Percentiles rank a stretch among this genome's conserved stretches.
phyloP scores from a whole-genome alignment of 2,113 vertebrate genomes.

The Bos indicus region DNA sequence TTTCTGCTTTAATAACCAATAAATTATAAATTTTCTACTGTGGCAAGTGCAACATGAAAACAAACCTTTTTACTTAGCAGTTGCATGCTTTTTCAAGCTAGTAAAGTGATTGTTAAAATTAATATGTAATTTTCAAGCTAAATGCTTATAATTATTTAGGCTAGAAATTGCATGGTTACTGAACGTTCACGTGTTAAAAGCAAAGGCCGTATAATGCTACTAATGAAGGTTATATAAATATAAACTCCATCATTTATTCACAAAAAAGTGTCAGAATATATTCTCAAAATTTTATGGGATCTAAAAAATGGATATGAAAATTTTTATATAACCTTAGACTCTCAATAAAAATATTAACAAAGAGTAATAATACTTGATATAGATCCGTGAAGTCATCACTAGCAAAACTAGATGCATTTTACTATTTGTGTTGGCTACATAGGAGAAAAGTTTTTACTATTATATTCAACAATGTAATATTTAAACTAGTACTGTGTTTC shows the following conservation, averaged over 20 bases:
- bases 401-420: neutral
- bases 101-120: conserved; percentile 53
- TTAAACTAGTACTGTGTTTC: neutral
- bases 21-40: conserved; percentile 64
- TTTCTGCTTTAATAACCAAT: conserved; percentile 68
- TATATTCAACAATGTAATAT: neutral
- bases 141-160: conserved; percentile 55
- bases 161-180: conserved; percentile 48
- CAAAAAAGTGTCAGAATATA: neutral
- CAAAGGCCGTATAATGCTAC: conserved; percentile 59
- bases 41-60: conserved; percentile 65
- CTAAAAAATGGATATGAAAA: neutral
- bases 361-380: neutral
- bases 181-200: conserved; percentile 47
- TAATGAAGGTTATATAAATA: conserved; percentile 1
- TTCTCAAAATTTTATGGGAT: neutral
- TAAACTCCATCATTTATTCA: conserved; percentile 47
- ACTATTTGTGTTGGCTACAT: neutral
- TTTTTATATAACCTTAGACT: neutral
- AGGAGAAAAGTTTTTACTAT: neutral
- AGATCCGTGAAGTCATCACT: neutral
- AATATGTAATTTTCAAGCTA: conserved; percentile 54
- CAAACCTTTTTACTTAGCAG: conserved; percentile 66
- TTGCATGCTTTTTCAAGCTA: conserved; percentile 59
- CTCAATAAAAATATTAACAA: neutral